Conservation (phyloP, 2,797 vertebrate species). For the Mallotus villosus region DNA sequence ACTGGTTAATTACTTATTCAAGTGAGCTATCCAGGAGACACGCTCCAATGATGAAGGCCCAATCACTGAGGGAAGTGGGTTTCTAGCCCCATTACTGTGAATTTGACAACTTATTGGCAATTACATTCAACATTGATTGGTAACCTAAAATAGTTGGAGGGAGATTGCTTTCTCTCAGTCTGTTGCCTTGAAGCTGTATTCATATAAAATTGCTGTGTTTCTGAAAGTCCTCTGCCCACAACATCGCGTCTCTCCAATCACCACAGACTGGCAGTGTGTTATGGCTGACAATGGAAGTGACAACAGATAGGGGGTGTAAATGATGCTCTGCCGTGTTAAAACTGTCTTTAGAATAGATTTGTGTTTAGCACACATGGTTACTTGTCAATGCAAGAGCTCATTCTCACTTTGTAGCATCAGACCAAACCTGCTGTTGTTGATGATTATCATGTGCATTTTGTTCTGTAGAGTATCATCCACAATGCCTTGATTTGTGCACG, state of each 20-base stretch:
- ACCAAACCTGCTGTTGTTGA: slow-evolving; percentile 1
- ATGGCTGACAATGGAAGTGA: slow-evolving; percentile 11
- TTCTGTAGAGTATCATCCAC: too few relatives aligned
- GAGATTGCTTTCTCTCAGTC: neutral
- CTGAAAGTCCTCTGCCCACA: neutral
- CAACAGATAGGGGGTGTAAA: slow-evolving; percentile 26
- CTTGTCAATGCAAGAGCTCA: slow-evolving; percentile 8
- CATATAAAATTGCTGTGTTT: neutral
- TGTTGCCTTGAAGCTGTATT: neutral
- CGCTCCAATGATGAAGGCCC: slow-evolving; percentile 30
- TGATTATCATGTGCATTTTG: neutral
- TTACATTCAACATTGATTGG: slow-evolving; percentile 27
- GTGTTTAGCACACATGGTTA: slow-evolving; percentile 25
- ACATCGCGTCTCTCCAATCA: neutral
- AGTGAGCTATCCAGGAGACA: slow-evolving; percentile 29
- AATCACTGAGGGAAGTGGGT: slow-evolving; percentile 19
- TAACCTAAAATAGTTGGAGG: slow-evolving; percentile 10
- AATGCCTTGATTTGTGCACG: too few relatives aligned
- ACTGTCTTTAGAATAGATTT: slow-evolving; percentile 20
- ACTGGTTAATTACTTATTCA: slow-evolving; percentile 56
- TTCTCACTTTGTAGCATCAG: slow-evolving; percentile 3
- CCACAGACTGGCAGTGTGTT: slow-evolving; percentile 28
- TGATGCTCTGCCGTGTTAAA: slow-evolving; percentile 21
- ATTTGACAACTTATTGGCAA: slow-evolving; percentile 29
- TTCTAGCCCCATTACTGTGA: slow-evolving; percentile 20